Percentiles rank a stretch among this genome's conserved stretches.
These are phyloP conservation scores for Agriotes lineatus DNA, from an alignment of 2,888 invertebrate species.

Conservation along the genomic window DNA sequence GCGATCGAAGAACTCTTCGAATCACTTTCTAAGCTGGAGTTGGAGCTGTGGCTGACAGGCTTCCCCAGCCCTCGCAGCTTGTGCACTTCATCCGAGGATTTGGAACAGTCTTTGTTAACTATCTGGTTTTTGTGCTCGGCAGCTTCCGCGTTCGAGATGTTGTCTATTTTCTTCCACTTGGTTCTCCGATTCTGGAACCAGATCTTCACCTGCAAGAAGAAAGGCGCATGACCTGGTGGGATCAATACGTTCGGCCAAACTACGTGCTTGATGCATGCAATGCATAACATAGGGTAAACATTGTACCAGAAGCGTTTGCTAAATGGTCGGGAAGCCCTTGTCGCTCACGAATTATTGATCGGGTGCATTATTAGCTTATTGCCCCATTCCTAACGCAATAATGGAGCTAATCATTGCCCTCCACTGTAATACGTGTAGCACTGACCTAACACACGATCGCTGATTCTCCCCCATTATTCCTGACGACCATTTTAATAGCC, in stretches of 20 bases:
- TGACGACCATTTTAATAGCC: too few relatives aligned
- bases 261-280: slow-evolving; percentile 47
- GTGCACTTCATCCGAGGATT: slow-evolving; percentile 48
- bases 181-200: slow-evolving; percentile 91
- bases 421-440: too few relatives aligned
- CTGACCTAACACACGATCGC: too few relatives aligned
- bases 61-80: slow-evolving; percentile 54
- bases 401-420: too few relatives aligned
- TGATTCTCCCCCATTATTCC: too few relatives aligned
- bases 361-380: not conserved
- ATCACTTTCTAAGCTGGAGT: slow-evolving; percentile 64
- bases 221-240: slow-evolving; percentile 52
- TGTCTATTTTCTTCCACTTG: slow-evolving; percentile 93
- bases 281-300: slow-evolving; percentile 49
- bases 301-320: slow-evolving; percentile 31
- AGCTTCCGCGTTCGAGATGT: slow-evolving; percentile 89
- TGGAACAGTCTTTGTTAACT: slow-evolving; percentile 53
- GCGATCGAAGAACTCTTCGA: slow-evolving; percentile 59
- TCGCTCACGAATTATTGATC: slow-evolving; percentile 18
- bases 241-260: slow-evolving; percentile 50
- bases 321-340: slow-evolving; percentile 21
- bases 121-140: slow-evolving; percentile 80
- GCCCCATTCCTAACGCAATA: too few relatives aligned
- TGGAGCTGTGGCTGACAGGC: slow-evolving; percentile 61
- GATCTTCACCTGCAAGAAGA: slow-evolving; percentile 83